Base-by-base conservation (phyloP, 1,140 invertebrate genomes). In the Microplitis demolitor region DNA sequence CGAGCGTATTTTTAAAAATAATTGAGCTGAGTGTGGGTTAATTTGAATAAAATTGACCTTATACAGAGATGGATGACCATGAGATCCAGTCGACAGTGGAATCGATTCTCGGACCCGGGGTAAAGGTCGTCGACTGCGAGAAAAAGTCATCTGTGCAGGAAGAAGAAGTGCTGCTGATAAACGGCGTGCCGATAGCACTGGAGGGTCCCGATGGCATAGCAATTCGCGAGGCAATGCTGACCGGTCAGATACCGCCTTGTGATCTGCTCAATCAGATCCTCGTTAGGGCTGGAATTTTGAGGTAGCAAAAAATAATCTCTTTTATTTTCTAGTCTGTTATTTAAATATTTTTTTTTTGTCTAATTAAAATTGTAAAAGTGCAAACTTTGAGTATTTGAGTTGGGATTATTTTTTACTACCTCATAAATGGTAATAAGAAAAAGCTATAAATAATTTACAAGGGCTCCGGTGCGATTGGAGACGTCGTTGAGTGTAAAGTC, bases 11-110 rank as follows among this genome's bases (percentile, higher is more conserved):
- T 50, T 63, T 69, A 53, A 39, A 16, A 24, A 11, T 45, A 70
- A 24, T 2, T 24, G 9, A 60, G 66, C 34, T 13, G 61, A 14
- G 34, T 31, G n/a, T 64, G 6, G 14, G 34, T 56, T 33, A 54
- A 37, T n/a, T 39, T 37, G 16, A 34, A 63, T 31, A 37, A 69
- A 24, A 51, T 69, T 66, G 50, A 68, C 69, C 35, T 76, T 77
- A 75, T 60, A 16, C 62, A 83, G 80, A 76, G 56, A 93, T 93
- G 90, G 92, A 93, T 81, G 92, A 93, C 83, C 85, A 88, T 73
- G 92, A 94, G 82, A 92, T 94, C 69, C 92, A 93, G 78, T 93
- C 92, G 76, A 93, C 93, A 56, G 93, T 94, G 39, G 92, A 94
- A 83, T 91, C 92, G 68, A 90, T 94, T 62, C 90, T 93, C 66